Percentiles rank a stretch among this genome's conserved stretches.
These are phyloP conservation scores for Phasianus colchicus DNA, from an alignment of 2,113 vertebrate species.

Conservation along the genomic window DNA sequence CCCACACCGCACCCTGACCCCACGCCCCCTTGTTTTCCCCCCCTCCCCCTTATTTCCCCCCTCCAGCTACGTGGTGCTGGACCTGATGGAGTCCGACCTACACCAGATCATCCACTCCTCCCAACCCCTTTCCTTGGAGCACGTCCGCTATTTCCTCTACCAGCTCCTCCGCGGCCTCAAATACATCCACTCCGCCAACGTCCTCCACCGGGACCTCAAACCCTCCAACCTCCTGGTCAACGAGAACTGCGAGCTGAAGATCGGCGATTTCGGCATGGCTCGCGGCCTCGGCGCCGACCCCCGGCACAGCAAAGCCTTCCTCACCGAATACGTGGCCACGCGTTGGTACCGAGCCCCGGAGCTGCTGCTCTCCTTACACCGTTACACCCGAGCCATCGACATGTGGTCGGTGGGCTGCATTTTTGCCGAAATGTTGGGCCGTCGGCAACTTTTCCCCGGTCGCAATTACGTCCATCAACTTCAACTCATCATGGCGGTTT, in stretches of 20 bases:
- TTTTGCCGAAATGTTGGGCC: slow-evolving; percentile 94
- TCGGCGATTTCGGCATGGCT: slow-evolving; percentile 97
- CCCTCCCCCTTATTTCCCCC: too few species aligned
- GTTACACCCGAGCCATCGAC: slow-evolving; percentile 93
- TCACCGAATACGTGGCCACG: slow-evolving; percentile 96
- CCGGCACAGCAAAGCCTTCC: slow-evolving; percentile 88
- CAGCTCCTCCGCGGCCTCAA: slow-evolving; percentile 96
- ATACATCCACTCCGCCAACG: slow-evolving; percentile 96
- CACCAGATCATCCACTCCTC: slow-evolving; percentile 97
- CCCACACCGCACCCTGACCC: too few species aligned
- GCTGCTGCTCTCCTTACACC: slow-evolving; percentile 90
- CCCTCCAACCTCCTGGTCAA: slow-evolving; percentile 95
- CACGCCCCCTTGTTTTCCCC: too few species aligned
- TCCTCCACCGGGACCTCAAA: slow-evolving; percentile 96
- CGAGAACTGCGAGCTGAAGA: slow-evolving; percentile 97
- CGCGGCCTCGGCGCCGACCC: slow-evolving; percentile 88
- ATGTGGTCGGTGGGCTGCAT: slow-evolving; percentile 97
- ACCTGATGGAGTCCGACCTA: slow-evolving; percentile 97
- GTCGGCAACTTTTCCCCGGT: slow-evolving; percentile 92
- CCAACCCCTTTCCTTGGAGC: slow-evolving; percentile 89
- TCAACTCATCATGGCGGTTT: slow-evolving; percentile 90
- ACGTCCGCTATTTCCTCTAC: slow-evolving; percentile 95
- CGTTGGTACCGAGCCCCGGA: slow-evolving; percentile 97
- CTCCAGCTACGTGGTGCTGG: slow-evolving; percentile 92
- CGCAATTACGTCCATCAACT: slow-evolving; percentile 94